Base-by-base conservation (phyloP, 2,888 invertebrate genomes). In the Thymelicus sylvestris region DNA sequence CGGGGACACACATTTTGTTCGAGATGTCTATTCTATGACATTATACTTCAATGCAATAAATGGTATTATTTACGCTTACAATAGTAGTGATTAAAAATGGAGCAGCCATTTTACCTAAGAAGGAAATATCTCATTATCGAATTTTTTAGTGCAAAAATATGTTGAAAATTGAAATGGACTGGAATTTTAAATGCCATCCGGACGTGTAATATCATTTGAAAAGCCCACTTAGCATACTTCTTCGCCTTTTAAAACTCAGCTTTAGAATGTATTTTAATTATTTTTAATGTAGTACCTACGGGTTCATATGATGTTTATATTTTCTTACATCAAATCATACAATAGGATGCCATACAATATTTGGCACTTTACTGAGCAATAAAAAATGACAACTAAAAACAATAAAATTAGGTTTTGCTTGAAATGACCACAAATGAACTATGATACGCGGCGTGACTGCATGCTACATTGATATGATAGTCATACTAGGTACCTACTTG, bases 101-200 rank as follows among this genome's bases (percentile, higher is more conserved):
- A 55, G 65, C 19, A 55, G 55, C 64, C 39, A 65, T 64, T 50
- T 1, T 19, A 19, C 19, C 19, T 55, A 24, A 24, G 24, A 55
- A 19, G 24, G 10, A 55, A 10, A 15, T 24, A 12, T 55, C 24
- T 55, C 10, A 12, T 2, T 55, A 55, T 19, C 3, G 15, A 7
- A 50, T 15, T 50, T 10, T 41, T 41, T 41, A 41, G 10, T 24
- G 52, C 10, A 12, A 24, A 55, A 12, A 8, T 6, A 55, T 55
- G 1, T 55, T 2, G 15, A 13, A 48, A 12, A 13, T 6, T 61
- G 10, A 41, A 44, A 47, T 48, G 19, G 24, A 63, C 63, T 48
- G 24, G 19, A 15, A 61, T 61, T 61, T 61, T 61, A 24, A 55
- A 55, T 24, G 12, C 10, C 7, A 13, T 19, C 0, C 15, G 8